Evolutionary conservation across 1,140 invertebrate genomes (phyloP).

Genomic region (Lordiphosa mommai): DNA sequence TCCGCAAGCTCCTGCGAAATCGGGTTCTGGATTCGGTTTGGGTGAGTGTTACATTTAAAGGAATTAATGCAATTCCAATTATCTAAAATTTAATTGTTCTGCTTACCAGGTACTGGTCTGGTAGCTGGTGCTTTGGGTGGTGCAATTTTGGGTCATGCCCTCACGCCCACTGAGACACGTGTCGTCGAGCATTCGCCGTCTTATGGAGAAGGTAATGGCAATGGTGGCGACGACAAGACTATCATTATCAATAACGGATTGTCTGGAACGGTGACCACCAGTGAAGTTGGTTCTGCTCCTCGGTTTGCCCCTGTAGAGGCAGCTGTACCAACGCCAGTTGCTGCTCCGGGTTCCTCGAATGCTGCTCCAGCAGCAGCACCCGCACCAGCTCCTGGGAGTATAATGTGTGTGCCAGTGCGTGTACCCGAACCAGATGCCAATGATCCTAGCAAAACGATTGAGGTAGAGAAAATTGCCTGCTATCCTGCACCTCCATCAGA

Average conservation of each 20-base stretch:
- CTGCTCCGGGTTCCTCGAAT: constrained; percentile 79
- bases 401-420: constrained; percentile 66
- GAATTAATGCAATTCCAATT: background rate
- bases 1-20: constrained; percentile 56
- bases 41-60: constrained; percentile 32
- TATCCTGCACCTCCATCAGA: constrained; percentile 71
- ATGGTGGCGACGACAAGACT: constrained; percentile 60
- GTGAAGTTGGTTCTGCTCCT: constrained; percentile 55
- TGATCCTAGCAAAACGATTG: constrained; percentile 67
- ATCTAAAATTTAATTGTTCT: background rate
- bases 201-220: constrained; percentile 12
- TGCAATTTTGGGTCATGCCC: constrained; percentile 63
- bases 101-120: constrained; percentile 58
- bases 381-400: constrained; percentile 45
- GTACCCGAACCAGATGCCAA: constrained; percentile 68
- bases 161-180: constrained; percentile 62
- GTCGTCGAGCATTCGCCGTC: constrained; percentile 50
- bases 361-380: constrained; percentile 25
- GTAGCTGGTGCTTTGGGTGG: constrained; percentile 69
- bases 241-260: constrained; percentile 77
- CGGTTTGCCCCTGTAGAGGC: constrained; percentile 49
- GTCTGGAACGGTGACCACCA: constrained; percentile 68
- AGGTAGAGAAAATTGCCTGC: constrained; percentile 72
- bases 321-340: constrained; percentile 66
- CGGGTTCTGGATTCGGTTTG: constrained; percentile 59